Conservation (phyloP, 2,888 invertebrate species). For the Entomobrya proxima region DNA sequence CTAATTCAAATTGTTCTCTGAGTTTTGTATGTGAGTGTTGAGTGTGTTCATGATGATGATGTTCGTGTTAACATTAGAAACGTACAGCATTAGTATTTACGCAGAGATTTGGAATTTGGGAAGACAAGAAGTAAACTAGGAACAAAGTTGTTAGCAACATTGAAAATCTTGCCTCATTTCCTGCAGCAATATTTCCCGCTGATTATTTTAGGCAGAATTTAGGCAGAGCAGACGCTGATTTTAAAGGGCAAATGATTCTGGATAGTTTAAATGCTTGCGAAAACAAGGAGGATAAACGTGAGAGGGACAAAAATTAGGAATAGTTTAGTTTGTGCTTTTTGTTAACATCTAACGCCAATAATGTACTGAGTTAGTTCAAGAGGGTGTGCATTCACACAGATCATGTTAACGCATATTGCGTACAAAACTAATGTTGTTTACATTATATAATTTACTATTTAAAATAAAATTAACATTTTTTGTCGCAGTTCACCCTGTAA, state of each 20-base stretch:
- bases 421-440: too few species aligned
- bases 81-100: neutral
- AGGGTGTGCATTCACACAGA: too few species aligned
- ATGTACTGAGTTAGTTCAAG: too few species aligned
- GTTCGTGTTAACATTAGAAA: conserved; percentile 1
- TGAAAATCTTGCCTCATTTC: conserved; percentile 40
- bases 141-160: conserved; percentile 32
- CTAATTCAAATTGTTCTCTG: neutral
- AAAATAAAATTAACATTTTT: neutral
- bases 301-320: too few species aligned
- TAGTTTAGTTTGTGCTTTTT: too few species aligned
- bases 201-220: neutral
- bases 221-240: conserved; percentile 28
- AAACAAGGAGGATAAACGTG: too few species aligned
- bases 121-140: conserved; percentile 20
- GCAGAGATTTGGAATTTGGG: neutral
- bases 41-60: too few species aligned
- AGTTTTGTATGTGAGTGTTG: too few species aligned
- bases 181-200: neutral
- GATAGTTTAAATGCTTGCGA: too few species aligned
- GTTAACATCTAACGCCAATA: too few species aligned
- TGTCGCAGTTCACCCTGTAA: conserved; percentile 89
- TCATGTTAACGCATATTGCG: too few species aligned
- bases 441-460: neutral
- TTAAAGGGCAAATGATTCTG: too few species aligned